Evolutionary conservation across 1,140 invertebrate species (phyloP), one percentile per base, ranked within the genome.

Genomic region (Parapsyche elsis): DNA sequence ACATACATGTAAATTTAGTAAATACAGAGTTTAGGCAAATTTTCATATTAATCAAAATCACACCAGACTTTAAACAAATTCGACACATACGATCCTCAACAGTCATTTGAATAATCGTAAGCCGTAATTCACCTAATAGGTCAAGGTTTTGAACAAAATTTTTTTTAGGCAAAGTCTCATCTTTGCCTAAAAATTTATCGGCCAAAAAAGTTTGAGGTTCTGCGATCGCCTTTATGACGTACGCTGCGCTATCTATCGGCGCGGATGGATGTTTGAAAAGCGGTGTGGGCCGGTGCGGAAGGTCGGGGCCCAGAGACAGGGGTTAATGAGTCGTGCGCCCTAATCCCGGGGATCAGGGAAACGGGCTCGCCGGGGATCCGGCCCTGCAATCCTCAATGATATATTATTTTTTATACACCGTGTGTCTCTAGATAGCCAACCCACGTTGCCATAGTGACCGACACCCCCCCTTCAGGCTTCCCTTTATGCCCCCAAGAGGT

Each of bases 321-420:
- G 82, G 82, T 83, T 83, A 83, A 83, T 83, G 82, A 83, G 82
- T 83, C 82, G 82, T 83, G 82, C 61, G 82, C 67, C 82, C 82
- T 83, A 83, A 83, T 83, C 82, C 82, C 30, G 82, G 64, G 82
- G 82, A 83, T 83, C 79, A 83, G 80, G 77, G 79, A 76, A 79
- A 80, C 61, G 82, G 82, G 80, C 82, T 74, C 53, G 81, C 59
- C 76, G 79, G 81, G 77, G 79, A 81, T 80, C 78, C 74, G 64
- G 38, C 9, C 23, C 81, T 81, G 82, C 82, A 83, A 83, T 83
- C 82, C 82, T 81, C 82, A 81, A 80, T 83, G 82, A 83, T 83
- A 83, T 83, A 83, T 83, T 83, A 83, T 83, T 83, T 81, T 83
- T 83, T 83, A 83, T 83, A 81, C 80, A 59, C 77, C 71, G 80